Conservation (phyloP, 2,113 vertebrate species). For the Philantomba maxwellii region DNA sequence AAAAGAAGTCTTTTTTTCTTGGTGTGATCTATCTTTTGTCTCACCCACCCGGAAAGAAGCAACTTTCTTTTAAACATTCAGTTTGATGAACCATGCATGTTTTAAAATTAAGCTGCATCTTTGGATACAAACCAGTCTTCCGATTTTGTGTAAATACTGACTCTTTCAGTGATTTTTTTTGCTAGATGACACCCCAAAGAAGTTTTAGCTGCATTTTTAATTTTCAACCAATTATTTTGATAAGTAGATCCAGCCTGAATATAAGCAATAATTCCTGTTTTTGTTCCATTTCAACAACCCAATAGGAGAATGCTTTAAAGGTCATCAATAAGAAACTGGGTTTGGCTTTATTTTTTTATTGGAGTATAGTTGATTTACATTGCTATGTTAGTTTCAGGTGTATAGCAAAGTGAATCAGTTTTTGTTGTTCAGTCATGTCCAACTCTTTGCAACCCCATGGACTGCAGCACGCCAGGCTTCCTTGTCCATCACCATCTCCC, state of each 20-base stretch:
- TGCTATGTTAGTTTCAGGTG: neutral
- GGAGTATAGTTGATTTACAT: neutral
- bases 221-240: constrained; percentile 22
- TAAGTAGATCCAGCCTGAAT: neutral
- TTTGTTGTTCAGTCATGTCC: neutral
- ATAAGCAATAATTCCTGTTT: neutral
- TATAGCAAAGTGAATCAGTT: neutral
- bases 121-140: neutral
- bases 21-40: neutral
- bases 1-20: neutral
- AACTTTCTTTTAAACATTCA: neutral
- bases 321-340: neutral
- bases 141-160: neutral
- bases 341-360: neutral
- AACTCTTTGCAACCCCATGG: neutral
- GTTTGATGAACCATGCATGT: neutral
- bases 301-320: neutral
- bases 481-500: neutral
- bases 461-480: neutral
- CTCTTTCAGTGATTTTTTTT: neutral
- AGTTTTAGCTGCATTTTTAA: neutral
- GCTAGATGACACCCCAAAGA: neutral
- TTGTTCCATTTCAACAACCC: neutral
- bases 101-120: neutral
- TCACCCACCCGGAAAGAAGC: neutral